Conservation (phyloP, 2,888 invertebrate species). For the Congeria kusceri region DNA sequence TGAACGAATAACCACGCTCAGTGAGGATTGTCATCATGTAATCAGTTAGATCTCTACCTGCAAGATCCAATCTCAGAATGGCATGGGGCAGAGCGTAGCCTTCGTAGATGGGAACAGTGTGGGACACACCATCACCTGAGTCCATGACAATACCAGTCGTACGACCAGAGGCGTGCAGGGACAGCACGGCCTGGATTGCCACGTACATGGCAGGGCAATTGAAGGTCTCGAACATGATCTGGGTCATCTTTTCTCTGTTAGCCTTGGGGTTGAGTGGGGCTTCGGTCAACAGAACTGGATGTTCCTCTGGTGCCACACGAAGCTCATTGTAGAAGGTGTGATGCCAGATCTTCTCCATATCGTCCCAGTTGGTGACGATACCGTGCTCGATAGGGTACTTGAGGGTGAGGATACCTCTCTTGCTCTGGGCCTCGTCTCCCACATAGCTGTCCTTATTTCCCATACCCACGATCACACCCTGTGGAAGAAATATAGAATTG, state of each 20-base stretch:
- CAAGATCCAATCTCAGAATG: slow-evolving; percentile 73
- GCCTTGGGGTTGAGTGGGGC: slow-evolving; percentile 94
- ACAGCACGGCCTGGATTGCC: slow-evolving; percentile 96
- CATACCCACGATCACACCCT: slow-evolving; percentile 95
- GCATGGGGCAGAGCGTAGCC: slow-evolving; percentile 87
- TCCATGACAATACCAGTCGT: slow-evolving; percentile 97
- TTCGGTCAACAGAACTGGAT: slow-evolving; percentile 95
- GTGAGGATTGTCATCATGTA: slow-evolving; percentile 79
- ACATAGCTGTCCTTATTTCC: slow-evolving; percentile 88
- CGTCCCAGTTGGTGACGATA: slow-evolving; percentile 82
- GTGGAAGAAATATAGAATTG: too few species aligned
- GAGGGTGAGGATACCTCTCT: slow-evolving; percentile 81
- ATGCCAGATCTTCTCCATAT: slow-evolving; percentile 82
- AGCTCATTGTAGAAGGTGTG: slow-evolving; percentile 86
- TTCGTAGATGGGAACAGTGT: slow-evolving; percentile 91
- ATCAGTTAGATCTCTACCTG: slow-evolving; percentile 77
- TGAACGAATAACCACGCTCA: slow-evolving; percentile 77
- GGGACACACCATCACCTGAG: slow-evolving; percentile 96
- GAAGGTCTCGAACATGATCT: slow-evolving; percentile 86
- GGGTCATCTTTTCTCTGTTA: slow-evolving; percentile 97
- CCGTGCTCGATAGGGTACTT: slow-evolving; percentile 83
- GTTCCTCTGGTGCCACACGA: slow-evolving; percentile 97
- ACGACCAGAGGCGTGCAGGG: slow-evolving; percentile 96
- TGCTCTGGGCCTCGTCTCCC: slow-evolving; percentile 79
- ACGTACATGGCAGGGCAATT: slow-evolving; percentile 97